Evolutionary conservation across 2,797 vertebrate species (phyloP).

Genomic region (Hephaestus fuliginosus): DNA sequence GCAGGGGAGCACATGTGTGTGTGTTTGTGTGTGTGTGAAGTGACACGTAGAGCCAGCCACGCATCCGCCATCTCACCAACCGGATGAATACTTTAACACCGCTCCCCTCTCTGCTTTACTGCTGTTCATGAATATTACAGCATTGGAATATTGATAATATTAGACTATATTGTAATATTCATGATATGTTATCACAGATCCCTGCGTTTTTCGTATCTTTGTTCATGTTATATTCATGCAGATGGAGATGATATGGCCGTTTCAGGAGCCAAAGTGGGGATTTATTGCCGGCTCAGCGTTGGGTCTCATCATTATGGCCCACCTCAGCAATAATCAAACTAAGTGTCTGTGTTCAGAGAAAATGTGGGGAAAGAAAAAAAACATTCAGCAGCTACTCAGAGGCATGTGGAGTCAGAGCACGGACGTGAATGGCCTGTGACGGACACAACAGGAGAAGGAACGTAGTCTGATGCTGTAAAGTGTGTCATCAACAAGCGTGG

Average conservation of each 20-base stretch:
- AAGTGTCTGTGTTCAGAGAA: neutral
- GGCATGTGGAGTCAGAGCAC: neutral
- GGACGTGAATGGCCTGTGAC: neutral
- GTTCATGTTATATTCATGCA: constrained; percentile 76
- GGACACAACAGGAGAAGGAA: neutral
- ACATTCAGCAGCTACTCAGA: neutral
- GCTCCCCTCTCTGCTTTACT: constrained; percentile 44
- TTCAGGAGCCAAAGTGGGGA: constrained; percentile 34
- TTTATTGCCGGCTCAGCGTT: constrained; percentile 56
- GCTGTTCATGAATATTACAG: constrained; percentile 72
- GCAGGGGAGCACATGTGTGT: constrained; percentile 2
- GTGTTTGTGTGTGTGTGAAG: constrained; percentile 29
- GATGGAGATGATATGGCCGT: constrained; percentile 62
- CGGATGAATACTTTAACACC: constrained; percentile 58
- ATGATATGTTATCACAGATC: constrained; percentile 67
- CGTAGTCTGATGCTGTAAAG: neutral
- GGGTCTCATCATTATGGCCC: constrained; percentile 27
- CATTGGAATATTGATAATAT: constrained; percentile 70
- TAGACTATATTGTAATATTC: constrained; percentile 70
- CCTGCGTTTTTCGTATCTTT: constrained; percentile 25
- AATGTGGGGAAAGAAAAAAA: neutral
- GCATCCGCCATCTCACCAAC: constrained; percentile 20
- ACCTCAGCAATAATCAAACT: constrained; percentile 51
- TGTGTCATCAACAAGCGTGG: constrained; percentile 6
- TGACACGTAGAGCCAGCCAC: constrained; percentile 40